Evolutionary conservation across 2,113 vertebrate genomes (phyloP).

Genomic region (Atherinomorus stipes): DNA sequence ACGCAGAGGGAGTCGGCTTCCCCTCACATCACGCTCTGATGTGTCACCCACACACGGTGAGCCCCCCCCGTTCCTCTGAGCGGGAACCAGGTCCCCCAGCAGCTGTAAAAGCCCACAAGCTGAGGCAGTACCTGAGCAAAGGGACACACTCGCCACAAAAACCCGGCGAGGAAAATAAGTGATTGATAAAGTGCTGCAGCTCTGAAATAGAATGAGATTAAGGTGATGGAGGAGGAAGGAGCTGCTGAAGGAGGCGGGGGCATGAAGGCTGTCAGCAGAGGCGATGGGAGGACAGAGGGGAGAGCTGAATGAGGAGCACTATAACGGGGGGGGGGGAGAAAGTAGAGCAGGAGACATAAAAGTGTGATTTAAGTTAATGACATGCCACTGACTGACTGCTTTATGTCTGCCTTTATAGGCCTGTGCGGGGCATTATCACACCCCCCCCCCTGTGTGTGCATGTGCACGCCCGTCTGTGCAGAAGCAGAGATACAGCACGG

Average conservation of each 20-base stretch:
- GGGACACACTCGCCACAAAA: slow-evolving; percentile 1
- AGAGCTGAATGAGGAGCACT: slow-evolving; percentile 21
- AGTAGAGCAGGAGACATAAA: slow-evolving; percentile 70
- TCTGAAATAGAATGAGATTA: slow-evolving; percentile 69
- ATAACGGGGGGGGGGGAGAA: too few relatives aligned
- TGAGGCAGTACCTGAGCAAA: background rate
- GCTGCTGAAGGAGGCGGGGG: slow-evolving; percentile 37
- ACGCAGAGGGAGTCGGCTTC: slow-evolving; percentile 47
- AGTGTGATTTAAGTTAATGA: slow-evolving; percentile 81
- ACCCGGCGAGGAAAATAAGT: slow-evolving; percentile 51
- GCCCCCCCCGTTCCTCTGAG: slow-evolving; percentile 36
- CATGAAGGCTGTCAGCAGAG: slow-evolving; percentile 55
- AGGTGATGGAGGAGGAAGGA: slow-evolving; percentile 30
- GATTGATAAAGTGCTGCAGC: slow-evolving; percentile 63
- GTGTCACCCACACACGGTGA: slow-evolving; percentile 50
- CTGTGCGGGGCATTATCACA: slow-evolving; percentile 63
- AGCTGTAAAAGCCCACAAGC: slow-evolving; percentile 19
- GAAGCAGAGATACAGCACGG: slow-evolving; percentile 17
- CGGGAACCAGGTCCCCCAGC: slow-evolving; percentile 34
- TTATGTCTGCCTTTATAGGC: slow-evolving; percentile 73
- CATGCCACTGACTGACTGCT: slow-evolving; percentile 75
- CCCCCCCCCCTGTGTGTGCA: slow-evolving; percentile 45
- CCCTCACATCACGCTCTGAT: slow-evolving; percentile 52
- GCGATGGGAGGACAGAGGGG: slow-evolving; percentile 51
- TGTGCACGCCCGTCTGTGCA: slow-evolving; percentile 38